These are phyloP conservation scores for Ceyx margarethae DNA, from an alignment of 2,113 vertebrate genomes.

Conservation along the genomic window DNA sequence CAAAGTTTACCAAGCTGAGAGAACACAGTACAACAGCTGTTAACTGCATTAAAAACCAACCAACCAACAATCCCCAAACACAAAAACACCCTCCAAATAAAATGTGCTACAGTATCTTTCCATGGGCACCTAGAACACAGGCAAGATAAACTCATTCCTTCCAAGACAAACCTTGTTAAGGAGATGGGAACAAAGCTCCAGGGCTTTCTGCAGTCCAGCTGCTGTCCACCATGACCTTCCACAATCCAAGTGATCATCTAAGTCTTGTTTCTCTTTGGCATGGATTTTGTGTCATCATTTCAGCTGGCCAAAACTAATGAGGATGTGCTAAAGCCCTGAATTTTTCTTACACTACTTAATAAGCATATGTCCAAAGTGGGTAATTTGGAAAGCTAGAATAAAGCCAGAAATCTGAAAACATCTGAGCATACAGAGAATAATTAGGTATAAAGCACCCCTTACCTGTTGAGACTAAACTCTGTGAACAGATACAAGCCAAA, in stretches of 20 bases:
- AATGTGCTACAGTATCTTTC: neutral
- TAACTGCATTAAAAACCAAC: neutral
- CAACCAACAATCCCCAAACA: neutral
- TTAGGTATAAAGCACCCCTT: neutral
- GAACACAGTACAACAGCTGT: constrained; percentile 22
- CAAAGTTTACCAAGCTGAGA: constrained; percentile 48
- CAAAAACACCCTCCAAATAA: neutral
- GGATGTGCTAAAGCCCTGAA: neutral
- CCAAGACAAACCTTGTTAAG: neutral
- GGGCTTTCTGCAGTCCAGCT: fast-evolving
- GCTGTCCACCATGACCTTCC: neutral
- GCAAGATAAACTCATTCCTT: neutral
- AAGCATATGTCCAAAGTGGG: neutral
- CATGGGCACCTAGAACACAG: neutral
- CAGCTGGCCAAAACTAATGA: neutral
- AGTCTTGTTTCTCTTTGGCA: neutral
- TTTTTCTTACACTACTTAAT: neutral
- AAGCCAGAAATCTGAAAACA: neutral
- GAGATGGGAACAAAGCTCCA: neutral
- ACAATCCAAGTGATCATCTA: neutral
- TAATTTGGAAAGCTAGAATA: neutral
- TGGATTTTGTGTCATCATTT: neutral
- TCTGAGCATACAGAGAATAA: neutral
- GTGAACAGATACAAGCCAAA: neutral
- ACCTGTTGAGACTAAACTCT: neutral